Percentiles rank a stretch among this genome's conserved stretches.
These are phyloP conservation scores for Branchipolynoe longqiensis DNA, from an alignment of 2,888 invertebrate genomes.

Conservation along the genomic window DNA sequence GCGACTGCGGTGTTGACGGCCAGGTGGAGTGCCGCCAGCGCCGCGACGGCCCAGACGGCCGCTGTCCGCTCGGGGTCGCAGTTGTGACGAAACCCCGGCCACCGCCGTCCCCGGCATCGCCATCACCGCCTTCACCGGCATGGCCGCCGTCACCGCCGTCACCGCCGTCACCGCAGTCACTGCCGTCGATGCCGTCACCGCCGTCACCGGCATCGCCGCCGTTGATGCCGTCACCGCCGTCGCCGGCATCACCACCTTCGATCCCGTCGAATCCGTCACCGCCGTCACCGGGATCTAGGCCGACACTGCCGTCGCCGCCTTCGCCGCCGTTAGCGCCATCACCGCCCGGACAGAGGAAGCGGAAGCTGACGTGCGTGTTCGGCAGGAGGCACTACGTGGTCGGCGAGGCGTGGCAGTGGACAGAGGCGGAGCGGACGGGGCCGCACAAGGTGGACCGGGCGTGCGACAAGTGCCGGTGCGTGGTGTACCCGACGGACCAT, in stretches of 20 bases:
- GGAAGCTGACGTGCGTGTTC: background rate
- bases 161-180: background rate
- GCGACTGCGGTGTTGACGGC: constrained; percentile 3
- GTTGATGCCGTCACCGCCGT: background rate
- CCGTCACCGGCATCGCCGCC: background rate
- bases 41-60: background rate
- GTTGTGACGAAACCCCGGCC: no score
- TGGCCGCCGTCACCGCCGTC: background rate
- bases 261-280: background rate
- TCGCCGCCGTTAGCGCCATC: background rate
- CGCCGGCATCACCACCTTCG: background rate
- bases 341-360: background rate
- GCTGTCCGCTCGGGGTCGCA: background rate
- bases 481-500: background rate
- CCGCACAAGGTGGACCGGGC: background rate
- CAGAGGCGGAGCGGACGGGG: background rate
- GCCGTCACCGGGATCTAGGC: background rate
- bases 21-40: background rate
- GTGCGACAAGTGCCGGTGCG: background rate
- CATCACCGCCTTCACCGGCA: background rate
- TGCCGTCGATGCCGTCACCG: background rate
- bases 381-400: background rate
- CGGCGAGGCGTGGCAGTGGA: background rate
- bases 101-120: background rate
- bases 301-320: background rate